Evolutionary conservation across 2,113 vertebrate genomes (phyloP).

Genomic region (Sapajus apella): DNA sequence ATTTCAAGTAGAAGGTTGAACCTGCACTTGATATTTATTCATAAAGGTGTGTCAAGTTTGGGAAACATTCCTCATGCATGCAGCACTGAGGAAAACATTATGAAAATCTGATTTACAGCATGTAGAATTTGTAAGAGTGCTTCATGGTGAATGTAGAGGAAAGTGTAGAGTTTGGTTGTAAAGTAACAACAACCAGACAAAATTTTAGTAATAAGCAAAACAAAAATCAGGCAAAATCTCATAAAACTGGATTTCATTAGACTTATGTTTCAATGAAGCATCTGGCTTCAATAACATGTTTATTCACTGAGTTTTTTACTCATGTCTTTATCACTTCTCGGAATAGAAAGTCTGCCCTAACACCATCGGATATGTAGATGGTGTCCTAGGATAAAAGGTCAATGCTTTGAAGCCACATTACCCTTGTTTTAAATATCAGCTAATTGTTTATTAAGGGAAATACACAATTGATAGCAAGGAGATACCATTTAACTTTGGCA

Average conservation of each 20-base stretch:
- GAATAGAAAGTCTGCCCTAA: not conserved
- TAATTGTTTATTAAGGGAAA: too few species aligned
- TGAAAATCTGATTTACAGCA: not conserved
- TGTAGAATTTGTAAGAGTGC: not conserved
- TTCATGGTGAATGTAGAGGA: not conserved
- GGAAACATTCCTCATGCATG: not conserved
- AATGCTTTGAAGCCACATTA: not conserved
- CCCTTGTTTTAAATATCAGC: not conserved
- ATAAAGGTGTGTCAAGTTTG: not conserved
- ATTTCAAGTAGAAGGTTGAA: not conserved
- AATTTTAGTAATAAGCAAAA: not conserved
- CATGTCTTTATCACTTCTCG: rapidly evolving
- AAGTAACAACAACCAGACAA: not conserved
- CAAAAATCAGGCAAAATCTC: not conserved
- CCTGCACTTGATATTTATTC: not conserved
- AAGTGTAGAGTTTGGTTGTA: not conserved
- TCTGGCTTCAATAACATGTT: not conserved
- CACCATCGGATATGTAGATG: rapidly evolving
- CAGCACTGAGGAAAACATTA: not conserved
- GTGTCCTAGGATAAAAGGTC: not conserved
- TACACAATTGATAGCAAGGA: too few species aligned
- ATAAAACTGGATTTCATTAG: not conserved
- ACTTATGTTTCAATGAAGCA: not conserved
- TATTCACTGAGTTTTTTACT: not conserved
- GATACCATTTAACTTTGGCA: too few species aligned